Evolutionary conservation across 2,113 vertebrate genomes (phyloP).

Genomic region (Dendropsophus ebraccatus): DNA sequence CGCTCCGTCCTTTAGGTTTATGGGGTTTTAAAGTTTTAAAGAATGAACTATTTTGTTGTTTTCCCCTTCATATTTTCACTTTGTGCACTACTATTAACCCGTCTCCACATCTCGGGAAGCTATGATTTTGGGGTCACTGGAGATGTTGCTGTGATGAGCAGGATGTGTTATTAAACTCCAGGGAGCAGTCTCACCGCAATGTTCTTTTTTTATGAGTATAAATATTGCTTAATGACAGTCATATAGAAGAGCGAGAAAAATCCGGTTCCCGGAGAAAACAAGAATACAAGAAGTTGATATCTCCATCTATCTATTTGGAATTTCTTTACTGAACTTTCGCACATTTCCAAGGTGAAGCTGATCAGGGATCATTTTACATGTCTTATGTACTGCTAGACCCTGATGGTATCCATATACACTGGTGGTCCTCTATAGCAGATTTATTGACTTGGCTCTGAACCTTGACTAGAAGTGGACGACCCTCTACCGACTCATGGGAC

Average conservation of each 20-base stretch:
- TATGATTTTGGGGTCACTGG: slow-evolving; percentile 33
- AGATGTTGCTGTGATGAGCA: background rate
- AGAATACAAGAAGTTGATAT: background rate
- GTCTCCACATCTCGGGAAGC: background rate
- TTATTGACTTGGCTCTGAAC: too few species aligned
- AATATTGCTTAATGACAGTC: slow-evolving; percentile 19
- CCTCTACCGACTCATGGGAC: too few species aligned
- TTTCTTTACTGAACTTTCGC: background rate
- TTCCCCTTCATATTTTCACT: background rate
- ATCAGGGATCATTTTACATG: background rate
- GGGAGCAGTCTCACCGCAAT: slow-evolving; percentile 11
- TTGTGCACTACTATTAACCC: slow-evolving; percentile 4
- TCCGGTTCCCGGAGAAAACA: background rate
- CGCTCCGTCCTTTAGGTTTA: background rate
- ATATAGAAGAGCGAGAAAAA: background rate
- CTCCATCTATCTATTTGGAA: background rate
- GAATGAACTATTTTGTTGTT: background rate
- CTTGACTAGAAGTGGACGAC: too few species aligned
- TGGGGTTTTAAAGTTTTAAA: background rate
- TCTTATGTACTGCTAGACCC: background rate
- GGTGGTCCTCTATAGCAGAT: background rate
- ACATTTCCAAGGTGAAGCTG: background rate
- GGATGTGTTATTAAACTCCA: slow-evolving; percentile 7
- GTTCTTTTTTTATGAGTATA: background rate
- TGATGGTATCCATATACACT: background rate